phyloP scores from a whole-genome alignment of 2,797 vertebrate species.

The Helarctos malayanus region DNA sequence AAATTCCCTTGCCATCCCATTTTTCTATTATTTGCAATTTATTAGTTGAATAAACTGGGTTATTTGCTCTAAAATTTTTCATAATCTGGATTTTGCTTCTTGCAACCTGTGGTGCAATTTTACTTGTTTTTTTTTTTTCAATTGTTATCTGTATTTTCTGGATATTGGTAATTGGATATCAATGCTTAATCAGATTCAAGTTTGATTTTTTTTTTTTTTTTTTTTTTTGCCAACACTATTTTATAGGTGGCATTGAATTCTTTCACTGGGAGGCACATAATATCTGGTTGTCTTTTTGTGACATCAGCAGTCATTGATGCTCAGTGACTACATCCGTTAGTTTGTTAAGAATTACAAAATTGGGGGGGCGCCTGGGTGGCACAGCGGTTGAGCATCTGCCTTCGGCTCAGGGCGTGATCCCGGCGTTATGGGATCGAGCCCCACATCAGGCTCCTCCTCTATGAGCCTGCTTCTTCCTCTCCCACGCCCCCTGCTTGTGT shows the following conservation, averaged over 20 bases:
- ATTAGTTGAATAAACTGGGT: background rate
- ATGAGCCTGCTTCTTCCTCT: too few relatives aligned
- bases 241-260: background rate
- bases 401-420: background rate
- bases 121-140: background rate
- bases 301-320: background rate
- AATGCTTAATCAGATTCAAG: background rate
- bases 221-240: background rate
- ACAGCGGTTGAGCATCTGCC: background rate
- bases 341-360: background rate
- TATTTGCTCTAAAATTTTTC: background rate
- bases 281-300: background rate
- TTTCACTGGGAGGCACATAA: background rate
- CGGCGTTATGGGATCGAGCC: fast-evolving
- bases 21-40: background rate
- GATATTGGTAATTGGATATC: background rate
- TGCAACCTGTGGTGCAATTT: background rate
- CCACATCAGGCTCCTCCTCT: background rate
- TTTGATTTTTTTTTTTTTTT: background rate
- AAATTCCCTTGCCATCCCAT: background rate
- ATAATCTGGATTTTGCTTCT: background rate
- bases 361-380: background rate
- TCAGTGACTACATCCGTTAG: background rate
- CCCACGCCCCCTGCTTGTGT: too few relatives aligned
- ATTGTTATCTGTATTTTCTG: background rate